Base-by-base conservation (phyloP, 1,140 invertebrate genomes). In the Brachionus asplanchnoidis region DNA sequence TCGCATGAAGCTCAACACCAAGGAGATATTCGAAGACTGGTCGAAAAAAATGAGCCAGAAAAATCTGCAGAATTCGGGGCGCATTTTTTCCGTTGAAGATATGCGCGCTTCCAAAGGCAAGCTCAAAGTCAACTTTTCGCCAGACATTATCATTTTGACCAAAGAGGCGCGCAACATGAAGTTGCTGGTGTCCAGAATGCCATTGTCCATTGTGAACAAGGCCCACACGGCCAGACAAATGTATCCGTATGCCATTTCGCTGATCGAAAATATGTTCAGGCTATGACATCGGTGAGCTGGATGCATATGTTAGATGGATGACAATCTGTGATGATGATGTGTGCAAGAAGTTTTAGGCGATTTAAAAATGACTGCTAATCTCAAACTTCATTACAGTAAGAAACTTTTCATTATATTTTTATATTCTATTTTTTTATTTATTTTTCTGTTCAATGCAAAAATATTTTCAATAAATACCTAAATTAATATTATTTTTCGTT, bases 161-260 rank as follows among this genome's bases (percentile, higher is more conserved):
- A n/a, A n/a, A n/a, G n/a, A n/a, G n/a, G n/a, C n/a, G n/a, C n/a
- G n/a, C n/a, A n/a, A n/a, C n/a, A n/a, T n/a, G n/a, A n/a, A n/a
- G n/a, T n/a, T n/a, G n/a, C n/a, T n/a, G n/a, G n/a, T n/a, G n/a
- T n/a, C n/a, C n/a, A n/a, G n/a, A n/a, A n/a, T n/a, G n/a, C n/a
- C n/a, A n/a, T n/a, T n/a, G n/a, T n/a, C n/a, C n/a, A n/a, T n/a
- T n/a, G n/a, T n/a, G n/a, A n/a, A n/a, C n/a, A n/a, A n/a, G n/a
- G n/a, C n/a, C 7, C 97, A 99, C 90, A 96, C 98, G 88, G 97
- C 97, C 0, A 99, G 98, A 90, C 95, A 98, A 88, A 92, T 99
- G 0, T 99, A 99, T 90, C 98, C 98, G 3, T 99, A 96, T 91
- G 98, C 97, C 6, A 98, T 99, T 86, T 99, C 97, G 3, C 91